Evolutionary conservation across 2,888 invertebrate species (phyloP).

Genomic region (Brachynemurus nebulosus): DNA sequence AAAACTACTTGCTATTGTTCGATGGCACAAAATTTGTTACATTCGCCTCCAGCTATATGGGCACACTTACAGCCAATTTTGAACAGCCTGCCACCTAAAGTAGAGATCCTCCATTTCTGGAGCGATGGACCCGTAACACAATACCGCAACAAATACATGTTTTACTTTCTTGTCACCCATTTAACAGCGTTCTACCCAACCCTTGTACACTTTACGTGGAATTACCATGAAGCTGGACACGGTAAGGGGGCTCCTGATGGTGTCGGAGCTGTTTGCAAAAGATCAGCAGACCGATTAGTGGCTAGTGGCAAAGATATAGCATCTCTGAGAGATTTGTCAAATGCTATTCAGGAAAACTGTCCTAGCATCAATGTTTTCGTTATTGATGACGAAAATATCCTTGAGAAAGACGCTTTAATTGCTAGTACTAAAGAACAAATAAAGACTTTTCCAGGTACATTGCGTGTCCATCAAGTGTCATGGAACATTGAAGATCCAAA

Average conservation of each 20-base stretch:
- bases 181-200: constrained; percentile 14
- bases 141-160: constrained; percentile 1
- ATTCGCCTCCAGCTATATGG: constrained; percentile 10
- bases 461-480: constrained; percentile 19
- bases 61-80: constrained; percentile 9
- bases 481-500: constrained; percentile 23
- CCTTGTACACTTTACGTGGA: constrained; percentile 19
- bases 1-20: too few relatives aligned
- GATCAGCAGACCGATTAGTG: constrained; percentile 22
- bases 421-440: background rate
- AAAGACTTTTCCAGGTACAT: background rate
- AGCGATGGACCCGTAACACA: constrained; percentile 9
- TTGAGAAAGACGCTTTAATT: constrained; percentile 14
- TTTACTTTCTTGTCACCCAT: constrained; percentile 8
- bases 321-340: constrained; percentile 17
- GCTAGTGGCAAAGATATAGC: constrained; percentile 21
- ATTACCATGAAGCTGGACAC: constrained; percentile 24
- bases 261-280: constrained; percentile 22
- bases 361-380: background rate
- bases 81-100: constrained; percentile 6
- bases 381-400: constrained; percentile 9
- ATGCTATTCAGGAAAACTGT: background rate
- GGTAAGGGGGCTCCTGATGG: constrained; percentile 25
- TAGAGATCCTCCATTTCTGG: constrained; percentile 9
- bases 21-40: constrained; percentile 8